These are phyloP conservation scores for Melinaea menophilus DNA, from an alignment of 2,888 invertebrate genomes.

Conservation along the genomic window DNA sequence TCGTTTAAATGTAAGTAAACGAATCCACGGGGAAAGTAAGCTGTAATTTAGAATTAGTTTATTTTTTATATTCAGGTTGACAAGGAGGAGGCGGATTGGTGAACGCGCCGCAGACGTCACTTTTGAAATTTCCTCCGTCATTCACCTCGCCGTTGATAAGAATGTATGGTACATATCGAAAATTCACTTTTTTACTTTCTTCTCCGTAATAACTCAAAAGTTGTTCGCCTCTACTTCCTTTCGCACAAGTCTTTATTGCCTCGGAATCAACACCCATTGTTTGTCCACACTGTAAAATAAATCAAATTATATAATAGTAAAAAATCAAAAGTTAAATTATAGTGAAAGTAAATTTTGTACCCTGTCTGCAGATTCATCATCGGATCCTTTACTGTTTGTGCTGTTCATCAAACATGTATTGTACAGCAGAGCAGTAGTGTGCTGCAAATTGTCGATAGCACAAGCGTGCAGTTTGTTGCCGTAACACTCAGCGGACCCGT, in stretches of 20 bases:
- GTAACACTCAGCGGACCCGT: conserved; percentile 83
- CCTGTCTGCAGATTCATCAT: conserved; percentile 32
- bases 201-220: conserved; percentile 46
- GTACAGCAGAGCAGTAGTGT: conserved; percentile 78
- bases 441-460: conserved; percentile 78
- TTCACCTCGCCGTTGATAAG: conserved; percentile 39
- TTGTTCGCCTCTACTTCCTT: conserved; percentile 35
- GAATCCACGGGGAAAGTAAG: too few species aligned
- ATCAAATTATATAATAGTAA: neutral
- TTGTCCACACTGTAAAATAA: conserved; percentile 27
- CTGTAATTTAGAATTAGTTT: too few species aligned
- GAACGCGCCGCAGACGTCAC: conserved; percentile 37
- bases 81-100: conserved; percentile 35
- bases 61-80: neutral
- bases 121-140: conserved; percentile 37
- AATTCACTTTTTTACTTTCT: conserved; percentile 38
- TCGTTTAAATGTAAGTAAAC: too few species aligned
- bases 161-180: conserved; percentile 44
- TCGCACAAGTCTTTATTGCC: conserved; percentile 42
- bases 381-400: conserved; percentile 34
- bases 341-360: neutral
- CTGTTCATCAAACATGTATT: conserved; percentile 82
- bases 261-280: conserved; percentile 32
- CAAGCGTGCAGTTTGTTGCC: conserved; percentile 90
- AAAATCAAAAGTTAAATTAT: too few species aligned